These are phyloP conservation scores for Tragelaphus strepsiceros DNA, from an alignment of 2,113 vertebrate genomes.

Conservation along the genomic window DNA sequence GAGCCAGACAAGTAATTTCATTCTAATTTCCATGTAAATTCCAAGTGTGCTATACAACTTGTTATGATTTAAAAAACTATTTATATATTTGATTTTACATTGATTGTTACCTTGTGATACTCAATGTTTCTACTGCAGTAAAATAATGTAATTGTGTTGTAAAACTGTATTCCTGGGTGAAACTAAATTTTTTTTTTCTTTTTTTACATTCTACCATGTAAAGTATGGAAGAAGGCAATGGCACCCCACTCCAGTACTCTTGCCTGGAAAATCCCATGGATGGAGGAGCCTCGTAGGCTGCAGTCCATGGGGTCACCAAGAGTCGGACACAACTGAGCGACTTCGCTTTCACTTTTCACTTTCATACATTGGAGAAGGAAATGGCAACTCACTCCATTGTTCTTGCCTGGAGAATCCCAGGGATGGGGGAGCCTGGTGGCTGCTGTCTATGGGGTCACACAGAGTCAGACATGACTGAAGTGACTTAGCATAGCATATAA, in stretches of 20 bases:
- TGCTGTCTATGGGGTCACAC: no score
- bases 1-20: background rate
- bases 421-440: no score
- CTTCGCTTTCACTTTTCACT: no score
- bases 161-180: slow-evolving; percentile 15
- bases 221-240: background rate
- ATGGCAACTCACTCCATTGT: no score
- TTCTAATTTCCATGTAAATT: slow-evolving; percentile 45
- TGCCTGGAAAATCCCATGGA: no score
- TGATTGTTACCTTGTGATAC: background rate
- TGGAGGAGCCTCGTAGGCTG: no score
- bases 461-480: no score
- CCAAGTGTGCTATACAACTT: background rate
- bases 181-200: background rate
- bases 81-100: slow-evolving; percentile 11
- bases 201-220: background rate
- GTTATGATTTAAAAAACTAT: background rate
- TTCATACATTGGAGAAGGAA: no score
- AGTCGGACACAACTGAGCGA: no score
- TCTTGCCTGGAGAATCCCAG: no score
- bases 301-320: no score
- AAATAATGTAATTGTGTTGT: background rate
- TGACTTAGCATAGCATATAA: background rate
- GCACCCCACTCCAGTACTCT: no score
- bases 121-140: background rate